Base-by-base conservation (phyloP, 1,140 invertebrate species). In the Idris sp. region DNA sequence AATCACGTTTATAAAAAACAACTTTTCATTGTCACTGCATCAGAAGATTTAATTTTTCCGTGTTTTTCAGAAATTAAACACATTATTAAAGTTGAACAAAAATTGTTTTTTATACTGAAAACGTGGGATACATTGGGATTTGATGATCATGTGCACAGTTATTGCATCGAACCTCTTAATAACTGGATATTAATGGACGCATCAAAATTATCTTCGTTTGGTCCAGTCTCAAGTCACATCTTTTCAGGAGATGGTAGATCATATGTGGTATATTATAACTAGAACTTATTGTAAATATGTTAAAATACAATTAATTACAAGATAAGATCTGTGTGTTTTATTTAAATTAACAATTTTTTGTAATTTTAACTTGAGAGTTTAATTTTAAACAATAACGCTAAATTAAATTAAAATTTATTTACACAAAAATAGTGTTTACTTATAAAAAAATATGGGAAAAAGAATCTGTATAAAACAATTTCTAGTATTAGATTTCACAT, bases 101-200 rank as follows among this genome's bases (percentile, higher is more conserved):
- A 44, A 6, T 9, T 7, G 3, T 56, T 31, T 59, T 36, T 59
- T 14, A 9, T 59, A 14, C 3, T 46, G 2, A 33, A 48, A 30
- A 5, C 19, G 9, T 61, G 56, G 56, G 15, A 38, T 9, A 61
- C 43, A 3, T 13, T 61, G 8, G 56, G 43, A 11, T 61, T 48
- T 48, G 35, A 61, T 14, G 2, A 44, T 11, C 41, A 56, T 19
- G 38, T 44, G 0, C 53, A 56, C n/a, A 11, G 14, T 9, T 56
- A 56, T 38, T 28, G 22, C 16, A 16, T 41, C 11, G 25, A 56
- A 40, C 11, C 22, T 7, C 14, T 4, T 11, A 3, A 14, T 15
- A 9, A 36, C 7, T 36, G 33, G 13, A 1, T 0, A 6, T 6
- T 36, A 4, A 2, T 36, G 6, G 6, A 14, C 15, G 14, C 13